Evolutionary conservation across 1,140 invertebrate species (phyloP).

Genomic region (Oedothorax gibbosus): DNA sequence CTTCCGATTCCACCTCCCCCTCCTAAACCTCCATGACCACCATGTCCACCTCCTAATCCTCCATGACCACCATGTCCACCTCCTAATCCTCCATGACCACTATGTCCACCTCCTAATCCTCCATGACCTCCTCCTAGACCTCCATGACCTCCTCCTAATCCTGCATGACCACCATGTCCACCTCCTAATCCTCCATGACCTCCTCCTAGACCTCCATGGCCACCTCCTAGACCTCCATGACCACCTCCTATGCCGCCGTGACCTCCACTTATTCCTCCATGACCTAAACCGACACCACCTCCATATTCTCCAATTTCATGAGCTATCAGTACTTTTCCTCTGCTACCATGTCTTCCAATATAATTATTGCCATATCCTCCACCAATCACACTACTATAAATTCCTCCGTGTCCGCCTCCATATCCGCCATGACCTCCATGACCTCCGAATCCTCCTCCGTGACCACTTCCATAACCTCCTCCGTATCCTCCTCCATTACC

Average conservation of each 20-base stretch:
- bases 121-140: neutral
- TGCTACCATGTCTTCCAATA: slow-evolving; percentile 18
- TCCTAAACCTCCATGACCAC: slow-evolving; percentile 27
- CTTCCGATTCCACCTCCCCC: neutral
- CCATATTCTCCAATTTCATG: slow-evolving; percentile 51
- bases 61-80: slow-evolving; percentile 30
- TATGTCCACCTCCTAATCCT: neutral
- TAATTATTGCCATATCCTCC: neutral
- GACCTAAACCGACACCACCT: slow-evolving; percentile 11
- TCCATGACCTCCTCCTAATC: neutral
- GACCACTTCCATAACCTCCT: slow-evolving; percentile 20
- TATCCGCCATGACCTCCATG: neutral
- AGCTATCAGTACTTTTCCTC: slow-evolving; percentile 53
- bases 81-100: neutral
- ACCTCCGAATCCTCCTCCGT: slow-evolving; percentile 5
- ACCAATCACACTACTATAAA: neutral
- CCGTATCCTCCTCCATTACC: slow-evolving; percentile 3
- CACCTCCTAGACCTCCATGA: slow-evolving; percentile 11
- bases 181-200: slow-evolving; percentile 28
- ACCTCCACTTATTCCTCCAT: neutral
- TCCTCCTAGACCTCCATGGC: slow-evolving; percentile 12
- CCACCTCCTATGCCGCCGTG: neutral
- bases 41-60: neutral
- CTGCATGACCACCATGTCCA: slow-evolving; percentile 15
- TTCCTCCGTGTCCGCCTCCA: slow-evolving; percentile 1